A percentile compares a stretch with the other conserved stretches of the same genome.
Conservation (phyloP, 2,113 vertebrate species). For the Austrofundulus limnaeus region DNA sequence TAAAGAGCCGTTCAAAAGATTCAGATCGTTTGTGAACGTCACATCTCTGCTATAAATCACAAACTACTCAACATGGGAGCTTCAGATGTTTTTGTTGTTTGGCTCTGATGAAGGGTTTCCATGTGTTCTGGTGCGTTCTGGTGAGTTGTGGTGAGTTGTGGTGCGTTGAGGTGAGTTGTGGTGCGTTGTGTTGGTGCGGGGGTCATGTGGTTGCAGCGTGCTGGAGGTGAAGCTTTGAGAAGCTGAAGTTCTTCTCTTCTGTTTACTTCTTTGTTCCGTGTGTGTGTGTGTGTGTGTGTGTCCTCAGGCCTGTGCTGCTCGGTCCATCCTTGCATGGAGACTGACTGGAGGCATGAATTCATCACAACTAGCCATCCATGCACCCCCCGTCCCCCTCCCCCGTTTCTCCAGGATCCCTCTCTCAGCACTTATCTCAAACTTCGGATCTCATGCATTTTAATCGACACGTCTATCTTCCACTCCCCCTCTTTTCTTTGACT, state of each 20-base stretch:
- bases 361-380: conserved; percentile 68
- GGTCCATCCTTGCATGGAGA: conserved; percentile 68
- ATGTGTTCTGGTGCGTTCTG: too few relatives aligned
- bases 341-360: conserved; percentile 71
- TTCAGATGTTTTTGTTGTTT: too few relatives aligned
- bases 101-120: too few relatives aligned
- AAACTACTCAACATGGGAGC: too few relatives aligned
- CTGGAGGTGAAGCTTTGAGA: neutral
- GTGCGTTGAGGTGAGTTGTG: too few relatives aligned
- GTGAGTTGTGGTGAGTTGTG: too few relatives aligned
- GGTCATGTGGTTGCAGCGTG: neutral
- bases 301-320: conserved; percentile 53
- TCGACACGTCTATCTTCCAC: conserved; percentile 52
- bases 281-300: conserved; percentile 3
- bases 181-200: too few relatives aligned
- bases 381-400: conserved; percentile 7
- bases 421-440: conserved; percentile 72
- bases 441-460: conserved; percentile 77
- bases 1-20: too few relatives aligned
- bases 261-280: neutral
- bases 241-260: neutral
- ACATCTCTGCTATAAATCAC: too few relatives aligned
- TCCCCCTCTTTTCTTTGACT: conserved; percentile 63
- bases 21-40: too few relatives aligned
- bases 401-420: conserved; percentile 59